Base-by-base conservation (phyloP, 2,888 invertebrate genomes). In the Pimpla rufipes region DNA sequence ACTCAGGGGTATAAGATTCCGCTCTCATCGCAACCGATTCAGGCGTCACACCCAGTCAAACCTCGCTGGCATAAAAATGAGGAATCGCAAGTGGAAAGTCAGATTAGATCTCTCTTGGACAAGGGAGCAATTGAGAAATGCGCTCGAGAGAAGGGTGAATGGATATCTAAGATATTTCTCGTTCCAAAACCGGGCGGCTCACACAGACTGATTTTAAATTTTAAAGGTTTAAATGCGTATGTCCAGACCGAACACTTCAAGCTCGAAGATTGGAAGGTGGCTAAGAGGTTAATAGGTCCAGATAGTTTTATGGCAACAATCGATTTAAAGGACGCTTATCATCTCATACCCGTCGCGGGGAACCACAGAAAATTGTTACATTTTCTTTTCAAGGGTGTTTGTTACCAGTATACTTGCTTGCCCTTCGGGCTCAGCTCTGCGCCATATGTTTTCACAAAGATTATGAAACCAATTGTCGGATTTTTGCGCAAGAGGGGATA, bases 391-490 rank as follows among this genome's bases (percentile, higher is more conserved):
- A 29, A 80, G 2, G 78, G 62, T 0, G 40, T 29, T 18, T n/a
- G 85, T 0, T 88, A 81, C 79, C 84, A 89, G 74, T 90, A 85
- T 71, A 86, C 73, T n/a, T 84, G 84, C 35, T 50, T 88, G 8
- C 88, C 88, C 1, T 89, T 89, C 68, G 88, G 88, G 5, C 64
- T 89, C 5, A 84, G 83, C 37, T 83, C 85, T 13, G 87, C 88
- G 8, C 88, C 89, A 1, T 89, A 75, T 59, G 71, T 87, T 8
- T 89, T 89, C 42, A 87, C 89, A 11, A 89, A 89, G 81, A 50
- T 90, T n/a, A 35, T 89, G 50, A 83, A 85, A 52, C 84, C 81
- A 8, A 13, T 86, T 1, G 35, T 80, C 0, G 55, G 67, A 0
- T 16, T 16, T 40, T 55, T 85, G 11, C 42, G 82, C 8, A 64